These are phyloP conservation scores for Formicarius rufipectus DNA, from an alignment of 2,113 vertebrate genomes.

Conservation along the genomic window DNA sequence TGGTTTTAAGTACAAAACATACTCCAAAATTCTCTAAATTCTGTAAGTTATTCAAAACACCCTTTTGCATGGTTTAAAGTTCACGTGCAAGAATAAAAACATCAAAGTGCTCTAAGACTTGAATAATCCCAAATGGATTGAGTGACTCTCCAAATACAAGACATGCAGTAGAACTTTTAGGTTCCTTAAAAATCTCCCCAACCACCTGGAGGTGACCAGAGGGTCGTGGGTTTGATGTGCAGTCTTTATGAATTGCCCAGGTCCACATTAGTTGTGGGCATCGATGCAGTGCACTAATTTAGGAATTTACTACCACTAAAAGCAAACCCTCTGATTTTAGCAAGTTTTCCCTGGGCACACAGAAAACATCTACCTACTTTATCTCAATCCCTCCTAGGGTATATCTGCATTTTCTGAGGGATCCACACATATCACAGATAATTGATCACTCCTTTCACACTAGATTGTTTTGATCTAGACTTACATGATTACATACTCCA, in stretches of 20 bases:
- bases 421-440: neutral
- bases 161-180: neutral
- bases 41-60: neutral
- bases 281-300: neutral
- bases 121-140: neutral
- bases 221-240: neutral
- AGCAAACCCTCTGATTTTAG: neutral
- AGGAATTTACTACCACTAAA: neutral
- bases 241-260: neutral
- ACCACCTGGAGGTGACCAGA: neutral
- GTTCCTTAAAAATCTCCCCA: neutral
- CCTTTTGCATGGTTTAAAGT: neutral
- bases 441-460: neutral
- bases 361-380: neutral
- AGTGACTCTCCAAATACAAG: neutral
- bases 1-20: neutral
- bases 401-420: neutral
- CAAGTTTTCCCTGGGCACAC: neutral
- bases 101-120: neutral
- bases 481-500: neutral
- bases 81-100: neutral
- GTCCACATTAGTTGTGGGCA: neutral
- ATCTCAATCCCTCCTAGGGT: neutral
- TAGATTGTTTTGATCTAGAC: neutral
- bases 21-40: neutral